Evolutionary conservation across 2,797 vertebrate genomes (phyloP).

Genomic region (Scolopax bukidnonensis): DNA sequence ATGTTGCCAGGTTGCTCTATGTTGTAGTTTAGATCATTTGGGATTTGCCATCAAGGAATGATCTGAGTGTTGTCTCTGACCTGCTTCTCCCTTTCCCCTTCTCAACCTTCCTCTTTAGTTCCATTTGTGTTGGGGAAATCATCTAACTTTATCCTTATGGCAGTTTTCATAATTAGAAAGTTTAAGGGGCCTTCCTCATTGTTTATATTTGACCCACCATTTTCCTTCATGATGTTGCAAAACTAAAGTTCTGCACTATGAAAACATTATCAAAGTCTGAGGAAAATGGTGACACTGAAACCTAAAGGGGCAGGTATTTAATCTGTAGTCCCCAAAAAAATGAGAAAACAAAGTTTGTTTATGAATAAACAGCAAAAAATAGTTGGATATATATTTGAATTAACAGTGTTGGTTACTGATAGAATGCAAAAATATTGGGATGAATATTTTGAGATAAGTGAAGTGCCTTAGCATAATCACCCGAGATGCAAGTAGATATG

Average conservation of each 20-base stretch:
- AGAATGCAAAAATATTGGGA: background rate
- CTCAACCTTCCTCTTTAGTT: background rate
- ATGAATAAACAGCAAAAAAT: background rate
- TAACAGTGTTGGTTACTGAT: background rate
- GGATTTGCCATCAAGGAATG: background rate
- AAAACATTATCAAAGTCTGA: background rate
- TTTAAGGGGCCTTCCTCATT: background rate
- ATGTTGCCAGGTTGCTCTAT: background rate
- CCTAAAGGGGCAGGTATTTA: background rate
- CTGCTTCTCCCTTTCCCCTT: background rate
- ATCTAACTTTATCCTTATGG: background rate
- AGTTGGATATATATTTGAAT: background rate
- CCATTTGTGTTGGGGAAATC: accelerated
- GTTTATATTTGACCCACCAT: background rate
- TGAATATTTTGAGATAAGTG: background rate
- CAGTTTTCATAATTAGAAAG: background rate
- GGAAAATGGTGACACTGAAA: background rate
- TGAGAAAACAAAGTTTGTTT: background rate
- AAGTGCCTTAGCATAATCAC: background rate
- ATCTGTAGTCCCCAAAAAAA: background rate
- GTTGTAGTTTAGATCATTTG: background rate
- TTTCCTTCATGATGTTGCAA: background rate
- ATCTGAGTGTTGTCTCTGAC: background rate
- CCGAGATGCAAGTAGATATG: background rate
- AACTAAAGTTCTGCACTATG: background rate